phyloP scores from a whole-genome alignment of 2,113 vertebrate species.

The Datnioides undecimradiatus region DNA sequence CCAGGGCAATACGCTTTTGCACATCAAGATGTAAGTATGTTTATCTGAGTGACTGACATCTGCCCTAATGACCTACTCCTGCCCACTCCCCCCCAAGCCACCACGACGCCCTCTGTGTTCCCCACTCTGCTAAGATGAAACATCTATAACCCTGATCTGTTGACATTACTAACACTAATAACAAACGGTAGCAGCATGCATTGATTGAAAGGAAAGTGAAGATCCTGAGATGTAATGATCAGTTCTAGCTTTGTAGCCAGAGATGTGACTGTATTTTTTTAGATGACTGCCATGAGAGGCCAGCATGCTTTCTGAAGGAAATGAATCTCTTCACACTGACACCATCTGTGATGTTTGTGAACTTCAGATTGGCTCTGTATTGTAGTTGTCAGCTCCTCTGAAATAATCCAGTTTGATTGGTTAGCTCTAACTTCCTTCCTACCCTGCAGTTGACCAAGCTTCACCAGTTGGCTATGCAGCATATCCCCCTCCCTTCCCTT shows the following conservation, averaged over 20 bases:
- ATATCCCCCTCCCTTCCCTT: constrained; percentile 98
- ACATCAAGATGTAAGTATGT: constrained; percentile 93
- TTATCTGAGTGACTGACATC: constrained; percentile 44
- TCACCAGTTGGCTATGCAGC: constrained; percentile 99
- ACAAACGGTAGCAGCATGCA: constrained; percentile 63
- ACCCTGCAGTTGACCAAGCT: constrained; percentile 99
- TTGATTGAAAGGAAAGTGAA: constrained; percentile 55
- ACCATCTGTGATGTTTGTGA: constrained; percentile 78
- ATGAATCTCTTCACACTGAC: constrained; percentile 68
- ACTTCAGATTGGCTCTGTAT: constrained; percentile 83
- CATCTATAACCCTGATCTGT: constrained; percentile 63
- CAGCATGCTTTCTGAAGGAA: constrained; percentile 70
- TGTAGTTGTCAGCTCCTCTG: constrained; percentile 91
- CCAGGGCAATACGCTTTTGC: constrained; percentile 93
- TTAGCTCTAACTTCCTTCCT: constrained; percentile 99
- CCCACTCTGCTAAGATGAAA: constrained; percentile 63
- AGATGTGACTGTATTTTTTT: constrained; percentile 71
- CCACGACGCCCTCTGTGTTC: constrained; percentile 64
- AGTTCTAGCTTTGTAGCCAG: constrained; percentile 55
- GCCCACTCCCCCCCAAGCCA: constrained; percentile 68
- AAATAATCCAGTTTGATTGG: constrained; percentile 97
- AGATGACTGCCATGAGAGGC: constrained; percentile 54
- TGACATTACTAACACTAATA: constrained; percentile 77
- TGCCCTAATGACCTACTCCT: constrained; percentile 61
- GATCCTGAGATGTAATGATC: constrained; percentile 37